These are phyloP conservation scores for Melitaea cinxia DNA, from an alignment of 1,140 invertebrate species.

Conservation along the genomic window DNA sequence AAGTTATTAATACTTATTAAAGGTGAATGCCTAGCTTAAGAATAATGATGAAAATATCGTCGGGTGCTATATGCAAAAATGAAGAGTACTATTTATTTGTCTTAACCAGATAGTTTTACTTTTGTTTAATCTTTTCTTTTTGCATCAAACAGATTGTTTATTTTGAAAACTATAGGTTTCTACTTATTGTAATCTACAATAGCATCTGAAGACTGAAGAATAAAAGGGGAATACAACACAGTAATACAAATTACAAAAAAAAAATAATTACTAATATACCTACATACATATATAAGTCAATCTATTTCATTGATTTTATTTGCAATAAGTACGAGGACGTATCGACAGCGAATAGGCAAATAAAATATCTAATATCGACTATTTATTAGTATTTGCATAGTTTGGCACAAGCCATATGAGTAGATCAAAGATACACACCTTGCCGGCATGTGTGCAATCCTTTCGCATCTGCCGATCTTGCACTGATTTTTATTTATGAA, in stretches of 20 bases:
- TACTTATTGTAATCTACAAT: too few species aligned
- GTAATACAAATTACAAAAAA: too few species aligned
- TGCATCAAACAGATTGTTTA: too few species aligned
- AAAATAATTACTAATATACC: too few species aligned
- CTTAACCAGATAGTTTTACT: too few species aligned
- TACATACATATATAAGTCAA: too few species aligned
- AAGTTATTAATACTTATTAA: not conserved
- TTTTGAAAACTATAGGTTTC: too few species aligned
- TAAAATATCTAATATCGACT: conserved; percentile 43
- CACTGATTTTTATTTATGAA: conserved; percentile 80
- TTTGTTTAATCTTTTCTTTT: too few species aligned
- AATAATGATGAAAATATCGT: not conserved
- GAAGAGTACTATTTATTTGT: too few species aligned
- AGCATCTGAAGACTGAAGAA: too few species aligned
- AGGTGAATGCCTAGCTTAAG: not conserved
- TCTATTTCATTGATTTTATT: not conserved
- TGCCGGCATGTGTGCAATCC: conserved; percentile 78
- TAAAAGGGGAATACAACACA: too few species aligned
- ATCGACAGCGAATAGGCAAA: conserved; percentile 38
- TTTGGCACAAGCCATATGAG: conserved; percentile 71
- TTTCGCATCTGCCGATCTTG: conserved; percentile 78
- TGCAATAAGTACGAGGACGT: not conserved
- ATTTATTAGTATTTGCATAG: conserved; percentile 31
- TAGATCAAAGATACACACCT: conserved; percentile 57
- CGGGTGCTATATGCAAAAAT: too few species aligned